Percentiles rank a stretch among this genome's conserved stretches.
These are phyloP conservation scores for Drosophila infuscata DNA, from an alignment of 2,888 invertebrate species.

Conservation along the genomic window DNA sequence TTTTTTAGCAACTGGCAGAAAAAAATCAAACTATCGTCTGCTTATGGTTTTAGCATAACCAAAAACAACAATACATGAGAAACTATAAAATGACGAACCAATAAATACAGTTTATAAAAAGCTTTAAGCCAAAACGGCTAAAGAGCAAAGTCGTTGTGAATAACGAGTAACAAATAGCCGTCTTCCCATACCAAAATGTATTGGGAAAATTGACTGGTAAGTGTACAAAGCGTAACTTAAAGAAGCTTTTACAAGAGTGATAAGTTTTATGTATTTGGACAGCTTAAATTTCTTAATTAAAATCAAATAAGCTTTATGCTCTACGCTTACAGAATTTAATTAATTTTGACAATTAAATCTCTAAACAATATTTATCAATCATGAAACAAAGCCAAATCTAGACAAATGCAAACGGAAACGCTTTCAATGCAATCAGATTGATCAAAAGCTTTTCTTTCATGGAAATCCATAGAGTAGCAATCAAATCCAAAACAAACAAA, in stretches of 20 bases:
- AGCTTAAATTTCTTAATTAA: neutral
- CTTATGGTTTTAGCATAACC: conserved; percentile 61
- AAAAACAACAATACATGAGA: conserved; percentile 31
- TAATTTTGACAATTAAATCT: neutral
- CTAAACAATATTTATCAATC: neutral
- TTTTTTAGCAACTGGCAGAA: conserved; percentile 42
- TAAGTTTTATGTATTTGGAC: neutral
- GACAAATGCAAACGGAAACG: conserved; percentile 4
- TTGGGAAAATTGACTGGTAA: conserved; percentile 3
- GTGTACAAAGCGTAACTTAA: neutral
- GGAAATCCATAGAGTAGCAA: conserved; percentile 23
- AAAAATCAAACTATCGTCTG: conserved; percentile 72
- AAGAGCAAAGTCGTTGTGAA: conserved; percentile 55
- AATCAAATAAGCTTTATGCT: neutral
- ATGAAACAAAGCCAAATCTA: conserved; percentile 22
- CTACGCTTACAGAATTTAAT: neutral
- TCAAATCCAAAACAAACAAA: conserved; percentile 14
- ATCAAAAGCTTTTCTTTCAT: conserved; percentile 57
- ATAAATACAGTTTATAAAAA: conserved; percentile 66
- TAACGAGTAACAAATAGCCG: conserved; percentile 1
- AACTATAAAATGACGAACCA: conserved; percentile 57
- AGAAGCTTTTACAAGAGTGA: neutral
- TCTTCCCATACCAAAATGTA: conserved; percentile 1
- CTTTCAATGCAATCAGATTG: conserved; percentile 24
- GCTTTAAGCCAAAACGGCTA: conserved; percentile 34